These are phyloP conservation scores for Diplosoma virens DNA, from an alignment of 23 tunicate species.

Conservation along the genomic window DNA sequence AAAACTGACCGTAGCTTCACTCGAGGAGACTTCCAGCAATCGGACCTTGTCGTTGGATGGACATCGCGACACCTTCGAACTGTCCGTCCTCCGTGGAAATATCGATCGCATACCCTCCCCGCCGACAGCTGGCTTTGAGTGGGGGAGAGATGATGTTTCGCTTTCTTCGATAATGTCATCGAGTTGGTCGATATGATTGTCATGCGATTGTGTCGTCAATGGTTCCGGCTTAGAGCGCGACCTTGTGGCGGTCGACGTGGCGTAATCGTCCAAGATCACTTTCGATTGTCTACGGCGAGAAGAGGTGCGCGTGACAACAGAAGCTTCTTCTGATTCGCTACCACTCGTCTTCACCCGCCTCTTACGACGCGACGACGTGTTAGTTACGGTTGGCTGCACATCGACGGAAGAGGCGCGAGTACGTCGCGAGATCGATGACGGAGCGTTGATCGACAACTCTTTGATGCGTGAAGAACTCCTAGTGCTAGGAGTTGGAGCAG, in stretches of 20 bases:
- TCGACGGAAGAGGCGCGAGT: slow-evolving; percentile 5
- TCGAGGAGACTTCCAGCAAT: neutral
- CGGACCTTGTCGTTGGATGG: neutral
- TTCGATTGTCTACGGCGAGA: slow-evolving; percentile 14
- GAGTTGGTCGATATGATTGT: neutral
- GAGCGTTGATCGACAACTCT: neutral
- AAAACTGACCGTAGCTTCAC: no score
- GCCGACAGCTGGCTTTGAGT: neutral
- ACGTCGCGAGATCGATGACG: neutral
- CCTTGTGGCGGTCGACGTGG: slow-evolving; percentile 4
- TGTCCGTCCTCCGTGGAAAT: neutral
- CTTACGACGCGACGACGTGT: slow-evolving; percentile 15
- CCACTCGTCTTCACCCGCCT: neutral
- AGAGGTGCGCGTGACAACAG: slow-evolving; percentile 7
- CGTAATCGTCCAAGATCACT: neutral
- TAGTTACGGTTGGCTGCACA: slow-evolving; percentile 3
- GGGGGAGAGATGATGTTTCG: neutral
- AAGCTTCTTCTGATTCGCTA: neutral
- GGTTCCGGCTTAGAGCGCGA: neutral
- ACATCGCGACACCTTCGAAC: neutral
- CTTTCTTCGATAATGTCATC: slow-evolving; percentile 1
- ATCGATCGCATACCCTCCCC: neutral
- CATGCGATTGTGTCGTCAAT: neutral
- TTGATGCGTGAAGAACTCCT: neutral
- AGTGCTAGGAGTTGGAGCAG: neutral